These are phyloP conservation scores for Falco biarmicus DNA, from an alignment of 2,797 vertebrate species.

Conservation along the genomic window DNA sequence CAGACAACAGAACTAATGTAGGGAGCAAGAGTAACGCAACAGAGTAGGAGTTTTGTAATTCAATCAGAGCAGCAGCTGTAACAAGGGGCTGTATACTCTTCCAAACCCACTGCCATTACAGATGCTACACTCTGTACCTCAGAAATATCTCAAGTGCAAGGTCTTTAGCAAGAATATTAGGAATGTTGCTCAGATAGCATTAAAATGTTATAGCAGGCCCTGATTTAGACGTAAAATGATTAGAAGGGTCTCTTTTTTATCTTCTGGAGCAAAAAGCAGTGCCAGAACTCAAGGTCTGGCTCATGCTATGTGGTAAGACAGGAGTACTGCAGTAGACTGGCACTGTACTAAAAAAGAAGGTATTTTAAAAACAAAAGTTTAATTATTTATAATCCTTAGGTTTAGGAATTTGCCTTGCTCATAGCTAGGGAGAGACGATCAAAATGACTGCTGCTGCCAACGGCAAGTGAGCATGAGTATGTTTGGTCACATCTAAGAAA, in stretches of 20 bases:
- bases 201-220: background rate
- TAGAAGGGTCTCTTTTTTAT: background rate
- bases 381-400: background rate
- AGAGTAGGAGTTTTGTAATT: background rate
- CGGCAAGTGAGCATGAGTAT: background rate
- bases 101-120: background rate
- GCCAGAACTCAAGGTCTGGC: background rate
- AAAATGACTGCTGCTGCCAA: background rate
- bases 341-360: background rate
- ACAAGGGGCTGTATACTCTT: background rate
- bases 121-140: background rate
- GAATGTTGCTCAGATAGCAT: background rate
- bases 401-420: background rate
- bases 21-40: background rate
- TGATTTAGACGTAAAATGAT: background rate
- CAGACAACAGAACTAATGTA: background rate
- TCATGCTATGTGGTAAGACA: accelerated
- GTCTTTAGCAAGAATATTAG: background rate
- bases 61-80: background rate
- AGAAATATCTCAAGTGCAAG: background rate
- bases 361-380: background rate
- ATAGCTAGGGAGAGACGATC: background rate
- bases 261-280: background rate
- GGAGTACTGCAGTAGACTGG: too few relatives aligned
- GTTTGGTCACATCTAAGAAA: background rate